Base-by-base conservation (phyloP, 2,797 vertebrate genomes). In the Eidolon dupreanum region DNA sequence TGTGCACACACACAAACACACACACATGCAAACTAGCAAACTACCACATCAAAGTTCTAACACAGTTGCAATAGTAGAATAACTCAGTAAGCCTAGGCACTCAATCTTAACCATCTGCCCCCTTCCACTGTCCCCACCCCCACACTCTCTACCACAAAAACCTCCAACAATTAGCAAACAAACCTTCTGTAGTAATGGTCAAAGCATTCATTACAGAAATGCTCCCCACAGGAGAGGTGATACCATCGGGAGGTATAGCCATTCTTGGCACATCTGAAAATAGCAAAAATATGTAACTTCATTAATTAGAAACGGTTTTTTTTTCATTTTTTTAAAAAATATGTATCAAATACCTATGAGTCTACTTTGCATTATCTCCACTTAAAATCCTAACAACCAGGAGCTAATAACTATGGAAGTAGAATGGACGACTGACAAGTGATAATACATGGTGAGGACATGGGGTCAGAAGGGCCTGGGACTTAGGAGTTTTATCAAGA, bases 191-290 rank as follows among this genome's bases (percentile, higher is more conserved):
- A 99, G 98, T 99, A 99, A 98, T 99, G 99, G 98, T 99, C 99
- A 97, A 99, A 99, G 97, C 99, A 99, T 97, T 99, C 99, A 43
- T 99, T 99, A 98, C 99, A 99, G 98, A 99, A 99, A 98, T 99
- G 99, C 83, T 99, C 99, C 10, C 99, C 99, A 85, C 99, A 99
- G 63, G 99, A 99, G 43, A 99, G 98, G 89, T 99, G 99, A 97
- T 99, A 99, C 99, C 99, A 99, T 89, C 99, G 99, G 15, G 99
- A 99, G 0, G 99, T 99, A 95, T 99, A 99, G 17, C 99, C 99
- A 61, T 99, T 99, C 98, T 99, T 99, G 78, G 99, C 99, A 97
- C 99, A 99, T 96, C 99, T 99, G 98, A 97, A 97, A 96, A 94
- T 0, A 83, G 53, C 41, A 93, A 98, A 96, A 79, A 79, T 43